Conservation (phyloP, 2,113 vertebrate genomes). For the Tachysurus vachellii region DNA sequence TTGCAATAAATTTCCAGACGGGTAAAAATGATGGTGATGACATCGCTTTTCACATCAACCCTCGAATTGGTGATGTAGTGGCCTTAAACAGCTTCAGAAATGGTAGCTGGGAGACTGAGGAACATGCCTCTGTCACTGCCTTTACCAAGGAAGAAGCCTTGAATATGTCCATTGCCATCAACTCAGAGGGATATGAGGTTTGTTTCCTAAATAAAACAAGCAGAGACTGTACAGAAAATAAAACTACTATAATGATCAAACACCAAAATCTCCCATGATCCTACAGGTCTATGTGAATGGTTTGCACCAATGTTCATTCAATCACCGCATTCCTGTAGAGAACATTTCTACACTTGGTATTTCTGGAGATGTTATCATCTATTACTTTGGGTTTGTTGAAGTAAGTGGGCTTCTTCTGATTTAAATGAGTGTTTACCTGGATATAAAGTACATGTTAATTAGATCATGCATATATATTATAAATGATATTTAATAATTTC, state of each 20-base stretch:
- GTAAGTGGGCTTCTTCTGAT: neutral
- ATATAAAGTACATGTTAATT: neutral
- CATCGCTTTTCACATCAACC: slow-evolving; percentile 21
- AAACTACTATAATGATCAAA: neutral
- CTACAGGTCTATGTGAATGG: slow-evolving; percentile 20
- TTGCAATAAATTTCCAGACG: neutral
- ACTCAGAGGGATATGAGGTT: slow-evolving; percentile 25
- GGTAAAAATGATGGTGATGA: neutral
- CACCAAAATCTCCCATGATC: neutral
- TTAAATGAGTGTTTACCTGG: neutral
- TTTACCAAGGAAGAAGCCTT: slow-evolving; percentile 21
- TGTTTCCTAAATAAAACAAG: neutral
- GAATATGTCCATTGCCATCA: slow-evolving; percentile 7
- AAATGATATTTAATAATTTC: neutral
- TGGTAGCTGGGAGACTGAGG: neutral
- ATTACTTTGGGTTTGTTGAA: slow-evolving; percentile 4
- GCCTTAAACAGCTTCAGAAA: slow-evolving; percentile 25
- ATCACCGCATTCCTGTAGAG: slow-evolving; percentile 29
- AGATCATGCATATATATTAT: neutral
- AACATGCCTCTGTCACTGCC: neutral
- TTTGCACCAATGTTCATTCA: neutral
- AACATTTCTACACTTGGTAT: neutral
- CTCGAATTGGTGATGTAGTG: neutral
- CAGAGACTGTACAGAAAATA: neutral
- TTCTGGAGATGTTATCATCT: neutral